A percentile compares a stretch with the other conserved stretches of the same genome.
Evolutionary conservation across 2,797 vertebrate genomes (phyloP).

Genomic region (Sphenodon punctatus): DNA sequence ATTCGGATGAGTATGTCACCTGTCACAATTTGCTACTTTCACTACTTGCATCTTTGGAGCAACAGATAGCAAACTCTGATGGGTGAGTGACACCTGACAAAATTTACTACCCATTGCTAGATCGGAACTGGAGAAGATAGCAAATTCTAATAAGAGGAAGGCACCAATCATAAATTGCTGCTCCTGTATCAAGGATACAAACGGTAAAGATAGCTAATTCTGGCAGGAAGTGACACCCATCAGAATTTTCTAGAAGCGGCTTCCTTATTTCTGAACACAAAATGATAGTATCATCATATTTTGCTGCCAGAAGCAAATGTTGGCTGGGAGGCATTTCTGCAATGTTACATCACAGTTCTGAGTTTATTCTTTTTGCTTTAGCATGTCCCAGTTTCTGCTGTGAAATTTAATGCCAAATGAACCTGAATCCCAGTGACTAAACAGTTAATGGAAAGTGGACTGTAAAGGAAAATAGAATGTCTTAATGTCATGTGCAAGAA

Average conservation of each 20-base stretch:
- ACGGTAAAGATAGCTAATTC: conserved; percentile 9
- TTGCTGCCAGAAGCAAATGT: conserved; percentile 23
- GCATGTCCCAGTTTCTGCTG: conserved; percentile 12
- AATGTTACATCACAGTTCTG: neutral
- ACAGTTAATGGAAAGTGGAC: neutral
- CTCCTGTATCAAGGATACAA: neutral
- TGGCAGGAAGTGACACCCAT: neutral
- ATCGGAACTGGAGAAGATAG: neutral
- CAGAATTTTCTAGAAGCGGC: neutral
- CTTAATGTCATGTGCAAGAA: neutral
- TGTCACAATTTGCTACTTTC: conserved; percentile 38
- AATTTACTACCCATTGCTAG: neutral
- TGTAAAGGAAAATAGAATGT: neutral
- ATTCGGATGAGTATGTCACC: conserved; percentile 1
- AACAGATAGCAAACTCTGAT: conserved; percentile 1
- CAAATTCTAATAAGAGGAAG: neutral
- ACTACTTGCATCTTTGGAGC: neutral
- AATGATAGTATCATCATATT: neutral
- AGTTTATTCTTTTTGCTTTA: neutral
- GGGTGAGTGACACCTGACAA: conserved; percentile 52
- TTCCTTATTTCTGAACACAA: neutral
- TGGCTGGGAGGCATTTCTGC: conserved; percentile 11
- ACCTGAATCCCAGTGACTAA: neutral
- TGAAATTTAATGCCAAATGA: neutral
- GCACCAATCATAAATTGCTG: neutral